These are phyloP conservation scores for Tinea trinotella DNA, from an alignment of 2,888 invertebrate genomes.

Conservation along the genomic window DNA sequence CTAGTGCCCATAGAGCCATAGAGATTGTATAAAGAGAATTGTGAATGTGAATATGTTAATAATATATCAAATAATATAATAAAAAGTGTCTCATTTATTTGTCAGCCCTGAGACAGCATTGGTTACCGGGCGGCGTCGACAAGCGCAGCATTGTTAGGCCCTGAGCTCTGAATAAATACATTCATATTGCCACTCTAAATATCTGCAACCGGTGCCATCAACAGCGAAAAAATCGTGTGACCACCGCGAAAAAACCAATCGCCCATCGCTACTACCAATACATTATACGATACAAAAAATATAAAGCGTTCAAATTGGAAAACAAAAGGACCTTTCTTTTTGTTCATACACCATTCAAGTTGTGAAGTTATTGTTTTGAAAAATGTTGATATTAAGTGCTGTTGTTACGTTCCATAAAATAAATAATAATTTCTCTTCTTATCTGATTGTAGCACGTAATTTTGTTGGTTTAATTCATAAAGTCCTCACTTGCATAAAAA, in stretches of 20 bases:
- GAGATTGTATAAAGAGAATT: too few species aligned
- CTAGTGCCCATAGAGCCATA: too few species aligned
- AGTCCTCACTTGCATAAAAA: neutral
- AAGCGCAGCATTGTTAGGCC: slow-evolving; percentile 70
- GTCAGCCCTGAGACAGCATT: slow-evolving; percentile 40
- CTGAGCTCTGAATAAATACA: slow-evolving; percentile 69
- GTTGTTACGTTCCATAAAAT: neutral
- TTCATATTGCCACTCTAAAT: slow-evolving; percentile 72
- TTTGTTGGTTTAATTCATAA: too few species aligned
- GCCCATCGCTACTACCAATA: slow-evolving; percentile 4
- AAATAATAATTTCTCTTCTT: neutral
- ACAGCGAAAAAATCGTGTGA: slow-evolving; percentile 18
- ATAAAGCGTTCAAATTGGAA: slow-evolving; percentile 10
- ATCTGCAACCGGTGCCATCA: slow-evolving; percentile 48
- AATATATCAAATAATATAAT: neutral
- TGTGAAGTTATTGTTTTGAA: slow-evolving; percentile 7
- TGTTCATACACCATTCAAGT: slow-evolving; percentile 1
- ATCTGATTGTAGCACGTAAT: neutral
- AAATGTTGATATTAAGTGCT: neutral
- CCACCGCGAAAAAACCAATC: slow-evolving; percentile 15
- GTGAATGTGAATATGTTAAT: neutral
- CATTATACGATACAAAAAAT: slow-evolving; percentile 16
- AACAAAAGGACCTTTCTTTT: slow-evolving; percentile 10
- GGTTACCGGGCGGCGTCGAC: slow-evolving; percentile 43
- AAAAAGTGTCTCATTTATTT: slow-evolving; percentile 20